Conservation (phyloP, 1,140 invertebrate species). For the Melanaphis sacchari region DNA sequence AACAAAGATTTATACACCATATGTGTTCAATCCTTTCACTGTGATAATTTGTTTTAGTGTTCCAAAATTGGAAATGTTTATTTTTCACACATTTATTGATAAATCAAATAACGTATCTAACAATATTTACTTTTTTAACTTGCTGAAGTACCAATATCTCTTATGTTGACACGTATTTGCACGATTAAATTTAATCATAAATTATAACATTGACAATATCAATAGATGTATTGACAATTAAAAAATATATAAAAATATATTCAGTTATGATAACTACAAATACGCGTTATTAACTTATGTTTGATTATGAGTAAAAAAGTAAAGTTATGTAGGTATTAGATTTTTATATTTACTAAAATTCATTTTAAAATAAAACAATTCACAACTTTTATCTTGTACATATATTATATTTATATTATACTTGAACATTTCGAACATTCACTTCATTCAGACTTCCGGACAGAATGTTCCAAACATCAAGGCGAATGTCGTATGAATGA, state of each 20-base stretch:
- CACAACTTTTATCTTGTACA: not conserved
- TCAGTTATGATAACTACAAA: not conserved
- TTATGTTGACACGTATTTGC: not conserved
- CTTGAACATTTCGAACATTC: not conserved
- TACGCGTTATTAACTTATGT: too few relatives aligned
- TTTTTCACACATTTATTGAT: not conserved
- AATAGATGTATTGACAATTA: not conserved
- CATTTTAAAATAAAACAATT: not conserved
- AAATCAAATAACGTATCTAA: not conserved
- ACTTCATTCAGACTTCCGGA: not conserved
- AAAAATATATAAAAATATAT: not conserved
- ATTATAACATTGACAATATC: not conserved
- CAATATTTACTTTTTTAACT: not conserved
- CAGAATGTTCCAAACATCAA: not conserved
- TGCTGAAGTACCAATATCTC: not conserved
- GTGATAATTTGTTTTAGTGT: not conserved
- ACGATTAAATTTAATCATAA: not conserved
- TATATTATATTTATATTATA: not conserved
- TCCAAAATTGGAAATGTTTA: constrained; percentile 22
- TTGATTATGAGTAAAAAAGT: too few relatives aligned
- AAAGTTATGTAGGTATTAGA: too few relatives aligned
- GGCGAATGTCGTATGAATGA: constrained; percentile 4
- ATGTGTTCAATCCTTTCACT: constrained; percentile 5
- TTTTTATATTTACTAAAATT: too few relatives aligned
- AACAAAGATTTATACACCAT: not conserved